Conservation (phyloP, 2,797 vertebrate genomes). For the Helarctos malayanus region DNA sequence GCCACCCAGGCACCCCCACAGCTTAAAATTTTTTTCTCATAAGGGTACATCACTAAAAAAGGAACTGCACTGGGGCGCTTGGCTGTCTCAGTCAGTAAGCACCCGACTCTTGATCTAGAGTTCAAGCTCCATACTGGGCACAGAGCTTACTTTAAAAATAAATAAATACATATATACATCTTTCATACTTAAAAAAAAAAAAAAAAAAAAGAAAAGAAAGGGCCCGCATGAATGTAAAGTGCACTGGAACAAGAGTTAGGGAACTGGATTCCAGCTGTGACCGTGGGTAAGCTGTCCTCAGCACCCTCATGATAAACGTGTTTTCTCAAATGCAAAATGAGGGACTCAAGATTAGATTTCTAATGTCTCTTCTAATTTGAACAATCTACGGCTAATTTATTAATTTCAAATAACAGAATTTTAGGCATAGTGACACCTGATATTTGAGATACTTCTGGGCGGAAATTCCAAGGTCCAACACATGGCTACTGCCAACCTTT, state of each 20-base stretch:
- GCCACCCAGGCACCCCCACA: background rate
- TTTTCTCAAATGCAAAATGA: conserved; percentile 47
- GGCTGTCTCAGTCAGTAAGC: background rate
- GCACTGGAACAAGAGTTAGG: background rate
- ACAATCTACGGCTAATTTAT: background rate
- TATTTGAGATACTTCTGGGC: background rate
- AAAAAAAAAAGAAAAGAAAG: background rate
- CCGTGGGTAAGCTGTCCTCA: background rate
- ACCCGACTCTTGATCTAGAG: background rate
- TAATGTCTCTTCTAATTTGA: conserved; percentile 23
- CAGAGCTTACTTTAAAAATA: background rate
- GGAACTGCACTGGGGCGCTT: too few relatives aligned
- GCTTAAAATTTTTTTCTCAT: background rate
- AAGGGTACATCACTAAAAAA: background rate
- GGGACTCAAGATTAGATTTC: background rate
- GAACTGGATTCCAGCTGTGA: background rate
- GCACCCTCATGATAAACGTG: background rate
- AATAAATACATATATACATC: background rate
- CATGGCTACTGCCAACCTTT: background rate
- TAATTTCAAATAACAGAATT: conserved; percentile 37
- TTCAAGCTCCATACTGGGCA: background rate
- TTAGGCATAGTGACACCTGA: background rate
- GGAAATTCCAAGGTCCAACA: conserved; percentile 18
- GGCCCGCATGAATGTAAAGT: background rate
- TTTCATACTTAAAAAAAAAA: background rate